These are phyloP conservation scores for Liparis tanakae DNA, from an alignment of 2,797 vertebrate species.

Conservation along the genomic window DNA sequence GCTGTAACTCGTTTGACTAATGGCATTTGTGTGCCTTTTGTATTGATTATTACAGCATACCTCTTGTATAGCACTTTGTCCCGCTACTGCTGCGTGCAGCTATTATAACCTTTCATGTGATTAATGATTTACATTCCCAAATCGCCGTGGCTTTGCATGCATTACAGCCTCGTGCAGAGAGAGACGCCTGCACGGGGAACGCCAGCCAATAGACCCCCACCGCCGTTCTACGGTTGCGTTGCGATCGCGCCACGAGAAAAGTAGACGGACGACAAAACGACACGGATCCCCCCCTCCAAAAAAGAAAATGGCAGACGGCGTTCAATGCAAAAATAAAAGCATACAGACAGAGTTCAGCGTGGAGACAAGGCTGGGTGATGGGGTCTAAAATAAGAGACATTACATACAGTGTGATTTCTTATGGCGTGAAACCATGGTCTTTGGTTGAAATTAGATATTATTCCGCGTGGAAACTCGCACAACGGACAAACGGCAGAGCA, in stretches of 20 bases:
- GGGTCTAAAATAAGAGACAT: constrained; percentile 45
- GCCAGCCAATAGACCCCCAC: constrained; percentile 26
- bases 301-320: constrained; percentile 26
- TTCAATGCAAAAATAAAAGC: constrained; percentile 54
- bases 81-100: constrained; percentile 54
- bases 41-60: constrained; percentile 59
- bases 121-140: constrained; percentile 60
- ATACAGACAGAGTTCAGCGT: constrained; percentile 45
- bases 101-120: constrained; percentile 46
- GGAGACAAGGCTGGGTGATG: constrained; percentile 45
- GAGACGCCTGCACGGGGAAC: constrained; percentile 13
- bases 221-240: constrained; percentile 25
- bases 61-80: constrained; percentile 54
- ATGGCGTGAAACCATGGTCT: constrained; percentile 20
- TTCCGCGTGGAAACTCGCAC: constrained; percentile 26
- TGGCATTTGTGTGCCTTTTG: constrained; percentile 53
- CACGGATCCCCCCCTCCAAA: constrained; percentile 9
- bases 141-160: constrained; percentile 61
- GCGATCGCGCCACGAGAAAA: not conserved
- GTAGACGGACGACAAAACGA: constrained; percentile 37
- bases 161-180: constrained; percentile 36
- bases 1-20: constrained; percentile 69
- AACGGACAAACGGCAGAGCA: constrained; percentile 45
- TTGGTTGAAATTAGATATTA: constrained; percentile 18
- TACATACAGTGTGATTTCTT: constrained; percentile 21